These are phyloP conservation scores for Masnerella sp. DNA, from an alignment of 2,888 invertebrate species.

Conservation along the genomic window DNA sequence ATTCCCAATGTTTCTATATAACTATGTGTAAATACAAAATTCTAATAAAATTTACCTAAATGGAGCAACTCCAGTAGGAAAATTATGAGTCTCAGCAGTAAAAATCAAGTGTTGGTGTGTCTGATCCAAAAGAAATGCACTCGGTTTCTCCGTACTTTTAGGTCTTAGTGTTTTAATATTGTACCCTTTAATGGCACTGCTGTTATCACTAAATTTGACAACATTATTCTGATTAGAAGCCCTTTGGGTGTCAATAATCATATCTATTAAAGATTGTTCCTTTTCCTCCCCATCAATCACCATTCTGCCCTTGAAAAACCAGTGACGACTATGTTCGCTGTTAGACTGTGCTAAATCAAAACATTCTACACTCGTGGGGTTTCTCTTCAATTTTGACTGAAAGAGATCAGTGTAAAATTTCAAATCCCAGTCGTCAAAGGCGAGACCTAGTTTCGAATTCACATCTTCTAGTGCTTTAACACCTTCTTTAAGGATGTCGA, in stretches of 20 bases:
- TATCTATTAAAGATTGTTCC: conserved; percentile 91
- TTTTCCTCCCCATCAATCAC: conserved; percentile 88
- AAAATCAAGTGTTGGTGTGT: conserved; percentile 93
- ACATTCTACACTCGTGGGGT: conserved; percentile 98
- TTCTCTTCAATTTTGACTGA: conserved; percentile 87
- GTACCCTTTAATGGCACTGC: conserved; percentile 94
- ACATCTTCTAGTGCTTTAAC: conserved; percentile 88
- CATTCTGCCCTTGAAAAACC: conserved; percentile 96
- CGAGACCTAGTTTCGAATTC: conserved; percentile 88
- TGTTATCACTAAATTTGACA: conserved; percentile 98
- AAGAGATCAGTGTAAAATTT: conserved; percentile 94
- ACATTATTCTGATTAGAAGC: conserved; percentile 94
- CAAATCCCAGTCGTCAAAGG: conserved; percentile 95
- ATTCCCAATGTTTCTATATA: no score
- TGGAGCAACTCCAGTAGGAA: conserved; percentile 97
- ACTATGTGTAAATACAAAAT: no score
- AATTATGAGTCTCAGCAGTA: conserved; percentile 99
- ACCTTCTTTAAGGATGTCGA: conserved; percentile 89
- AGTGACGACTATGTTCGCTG: conserved; percentile 98
- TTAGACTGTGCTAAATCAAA: conserved; percentile 99
- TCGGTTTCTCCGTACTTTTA: conserved; percentile 82
- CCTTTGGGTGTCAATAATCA: conserved; percentile 94
- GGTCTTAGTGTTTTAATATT: conserved; percentile 85
- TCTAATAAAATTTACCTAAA: conserved; percentile 86
- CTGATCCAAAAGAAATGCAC: conserved; percentile 79